Evolutionary conservation across 2,888 invertebrate species (phyloP).

Genomic region (Eucriotettix oculatus): DNA sequence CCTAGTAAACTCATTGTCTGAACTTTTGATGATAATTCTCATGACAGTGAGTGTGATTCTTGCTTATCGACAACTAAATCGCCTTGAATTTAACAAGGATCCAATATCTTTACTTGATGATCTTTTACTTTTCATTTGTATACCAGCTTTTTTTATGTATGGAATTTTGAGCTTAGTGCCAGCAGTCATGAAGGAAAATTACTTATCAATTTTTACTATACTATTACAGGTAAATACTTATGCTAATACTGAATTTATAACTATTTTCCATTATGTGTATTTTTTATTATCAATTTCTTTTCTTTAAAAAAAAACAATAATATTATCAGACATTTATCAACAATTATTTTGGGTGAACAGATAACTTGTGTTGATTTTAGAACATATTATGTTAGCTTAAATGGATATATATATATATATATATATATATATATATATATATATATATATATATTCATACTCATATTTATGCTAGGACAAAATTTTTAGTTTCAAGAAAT

Average conservation of each 20-base stretch:
- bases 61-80: conserved; percentile 44
- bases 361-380: too few relatives aligned
- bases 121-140: conserved; percentile 48
- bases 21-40: conserved; percentile 33
- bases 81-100: conserved; percentile 46
- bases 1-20: conserved; percentile 33
- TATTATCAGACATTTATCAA: not conserved
- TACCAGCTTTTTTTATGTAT: conserved; percentile 56
- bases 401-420: too few relatives aligned
- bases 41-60: conserved; percentile 40
- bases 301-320: too few relatives aligned
- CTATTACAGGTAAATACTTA: conserved; percentile 33
- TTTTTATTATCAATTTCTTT: too few relatives aligned
- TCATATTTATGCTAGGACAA: too few relatives aligned
- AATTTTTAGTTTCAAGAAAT: too few relatives aligned
- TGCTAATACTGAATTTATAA: not conserved
- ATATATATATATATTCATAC: too few relatives aligned
- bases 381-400: too few relatives aligned
- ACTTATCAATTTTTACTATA: conserved; percentile 34
- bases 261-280: too few relatives aligned
- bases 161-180: conserved; percentile 51
- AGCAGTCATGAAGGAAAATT: conserved; percentile 34
- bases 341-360: not conserved
- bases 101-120: conserved; percentile 50
- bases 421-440: too few relatives aligned